phyloP scores from a whole-genome alignment of 2,888 invertebrate species.

The Hydropsyche betteni region DNA sequence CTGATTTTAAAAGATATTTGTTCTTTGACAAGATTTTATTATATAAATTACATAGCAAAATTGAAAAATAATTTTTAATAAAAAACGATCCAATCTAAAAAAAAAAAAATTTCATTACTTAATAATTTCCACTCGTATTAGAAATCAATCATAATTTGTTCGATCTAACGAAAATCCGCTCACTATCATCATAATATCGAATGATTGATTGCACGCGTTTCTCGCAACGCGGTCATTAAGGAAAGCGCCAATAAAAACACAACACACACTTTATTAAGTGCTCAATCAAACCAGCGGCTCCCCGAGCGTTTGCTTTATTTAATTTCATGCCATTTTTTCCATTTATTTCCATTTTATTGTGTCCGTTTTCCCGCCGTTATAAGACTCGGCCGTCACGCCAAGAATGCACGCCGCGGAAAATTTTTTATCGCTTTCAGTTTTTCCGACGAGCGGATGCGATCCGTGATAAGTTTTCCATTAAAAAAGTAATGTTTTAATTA shows the following conservation, averaged over 20 bases:
- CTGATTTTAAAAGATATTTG: too few relatives aligned
- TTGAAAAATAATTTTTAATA: too few relatives aligned
- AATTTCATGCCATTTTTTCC: background rate
- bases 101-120: too few relatives aligned
- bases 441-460: too few relatives aligned
- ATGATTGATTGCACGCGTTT: conserved; percentile 5
- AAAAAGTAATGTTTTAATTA: too few relatives aligned
- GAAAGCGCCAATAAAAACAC: conserved; percentile 16
- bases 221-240: conserved; percentile 9
- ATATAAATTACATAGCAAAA: too few relatives aligned
- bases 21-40: too few relatives aligned
- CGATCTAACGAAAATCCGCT: background rate
- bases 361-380: too few relatives aligned
- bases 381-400: background rate
- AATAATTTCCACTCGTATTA: too few relatives aligned
- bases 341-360: background rate
- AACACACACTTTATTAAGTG: conserved; percentile 13
- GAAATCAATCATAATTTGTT: too few relatives aligned
- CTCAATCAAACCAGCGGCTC: background rate
- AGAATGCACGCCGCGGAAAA: background rate
- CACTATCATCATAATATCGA: background rate
- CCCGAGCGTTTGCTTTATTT: background rate
- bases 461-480: too few relatives aligned
- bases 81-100: too few relatives aligned
- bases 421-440: conserved; percentile 1